Conservation (phyloP, 2,888 invertebrate species). For the Busseola fusca region DNA sequence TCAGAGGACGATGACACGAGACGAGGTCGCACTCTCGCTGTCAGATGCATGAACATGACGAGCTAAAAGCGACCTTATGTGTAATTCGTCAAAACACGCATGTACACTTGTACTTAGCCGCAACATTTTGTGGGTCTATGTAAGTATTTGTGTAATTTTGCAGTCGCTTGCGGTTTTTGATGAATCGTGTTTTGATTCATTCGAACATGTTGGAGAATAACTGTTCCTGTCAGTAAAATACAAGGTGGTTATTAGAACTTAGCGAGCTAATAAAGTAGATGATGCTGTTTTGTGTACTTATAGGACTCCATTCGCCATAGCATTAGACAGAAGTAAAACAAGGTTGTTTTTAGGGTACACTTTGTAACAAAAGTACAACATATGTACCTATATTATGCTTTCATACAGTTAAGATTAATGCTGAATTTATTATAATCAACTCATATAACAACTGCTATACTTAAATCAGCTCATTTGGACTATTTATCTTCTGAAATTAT, state of each 20-base stretch:
- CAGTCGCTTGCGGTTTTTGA: conserved; percentile 33
- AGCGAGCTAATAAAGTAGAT: background rate
- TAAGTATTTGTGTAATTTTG: conserved; percentile 42
- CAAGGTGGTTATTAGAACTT: conserved; percentile 7
- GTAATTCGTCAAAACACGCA: conserved; percentile 84
- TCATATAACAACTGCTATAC: no score
- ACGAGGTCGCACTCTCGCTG: conserved; percentile 87
- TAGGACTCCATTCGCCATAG: no score
- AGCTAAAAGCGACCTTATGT: conserved; percentile 85
- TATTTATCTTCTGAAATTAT: no score
- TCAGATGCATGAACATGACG: conserved; percentile 84
- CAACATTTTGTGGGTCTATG: conserved; percentile 36
- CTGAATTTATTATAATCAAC: no score
- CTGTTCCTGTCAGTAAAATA: background rate
- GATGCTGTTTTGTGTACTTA: conserved; percentile 4
- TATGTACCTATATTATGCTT: no score
- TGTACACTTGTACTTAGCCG: conserved; percentile 60
- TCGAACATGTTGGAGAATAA: background rate
- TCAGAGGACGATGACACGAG: conserved; percentile 89
- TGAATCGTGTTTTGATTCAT: conserved; percentile 30
- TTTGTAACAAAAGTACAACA: no score
- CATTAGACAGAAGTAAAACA: no score
- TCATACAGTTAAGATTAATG: no score
- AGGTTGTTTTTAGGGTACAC: no score
- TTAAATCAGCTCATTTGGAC: no score